Evolutionary conservation across 2,888 invertebrate genomes (phyloP).

Genomic region (Erebia palarica): DNA sequence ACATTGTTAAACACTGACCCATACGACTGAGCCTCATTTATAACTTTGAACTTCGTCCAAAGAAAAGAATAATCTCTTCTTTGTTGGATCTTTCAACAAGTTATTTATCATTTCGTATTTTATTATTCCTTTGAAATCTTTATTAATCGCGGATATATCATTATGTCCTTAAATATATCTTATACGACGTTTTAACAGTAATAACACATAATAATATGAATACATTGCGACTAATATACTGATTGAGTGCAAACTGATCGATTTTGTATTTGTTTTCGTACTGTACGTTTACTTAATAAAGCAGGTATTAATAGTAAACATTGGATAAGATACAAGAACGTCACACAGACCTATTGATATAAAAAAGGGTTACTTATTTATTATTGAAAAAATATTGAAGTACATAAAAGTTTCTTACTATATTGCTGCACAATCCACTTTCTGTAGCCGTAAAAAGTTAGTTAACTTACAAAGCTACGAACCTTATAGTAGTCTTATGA

Average conservation of each 20-base stretch:
- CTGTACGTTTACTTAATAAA: too few species aligned
- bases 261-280: too few species aligned
- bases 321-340: too few species aligned
- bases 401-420: background rate
- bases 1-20: constrained; percentile 39
- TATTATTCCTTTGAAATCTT: background rate
- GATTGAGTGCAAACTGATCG: too few species aligned
- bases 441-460: constrained; percentile 8
- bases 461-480: constrained; percentile 11
- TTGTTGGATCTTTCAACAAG: constrained; percentile 12
- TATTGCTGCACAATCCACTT: background rate
- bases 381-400: background rate
- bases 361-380: background rate
- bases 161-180: background rate
- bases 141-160: background rate
- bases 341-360: too few species aligned
- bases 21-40: constrained; percentile 31
- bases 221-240: too few species aligned
- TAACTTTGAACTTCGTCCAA: constrained; percentile 19
- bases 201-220: too few species aligned
- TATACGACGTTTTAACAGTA: too few species aligned
- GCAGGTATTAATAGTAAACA: too few species aligned
- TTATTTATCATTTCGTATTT: background rate
- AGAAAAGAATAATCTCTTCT: constrained; percentile 10
- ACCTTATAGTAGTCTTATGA: constrained; percentile 15